These are phyloP conservation scores for Syngnathus floridae DNA, from an alignment of 2,113 vertebrate genomes.

Conservation along the genomic window DNA sequence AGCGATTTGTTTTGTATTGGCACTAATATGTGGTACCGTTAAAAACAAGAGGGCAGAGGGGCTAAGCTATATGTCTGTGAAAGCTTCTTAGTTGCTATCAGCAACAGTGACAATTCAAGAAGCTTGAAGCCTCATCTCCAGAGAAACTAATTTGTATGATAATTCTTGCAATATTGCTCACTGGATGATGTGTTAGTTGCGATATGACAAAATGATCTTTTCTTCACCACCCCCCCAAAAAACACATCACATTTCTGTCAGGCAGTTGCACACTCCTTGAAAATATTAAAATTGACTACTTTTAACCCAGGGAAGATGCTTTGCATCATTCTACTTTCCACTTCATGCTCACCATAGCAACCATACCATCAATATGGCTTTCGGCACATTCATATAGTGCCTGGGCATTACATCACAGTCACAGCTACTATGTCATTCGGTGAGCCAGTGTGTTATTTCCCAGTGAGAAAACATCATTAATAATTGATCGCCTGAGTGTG, in stretches of 20 bases:
- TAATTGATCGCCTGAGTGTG: not conserved
- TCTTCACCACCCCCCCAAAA: not conserved
- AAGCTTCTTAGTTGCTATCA: constrained; percentile 1
- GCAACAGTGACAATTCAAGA: not conserved
- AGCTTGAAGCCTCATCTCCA: constrained; percentile 3
- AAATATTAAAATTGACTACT: not conserved
- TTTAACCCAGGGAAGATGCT: not conserved
- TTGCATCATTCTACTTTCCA: not conserved
- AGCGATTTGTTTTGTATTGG: not conserved
- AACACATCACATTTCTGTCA: not conserved
- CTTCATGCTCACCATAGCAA: constrained; percentile 44
- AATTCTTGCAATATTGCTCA: constrained; percentile 10
- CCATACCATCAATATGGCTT: constrained; percentile 18
- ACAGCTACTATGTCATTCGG: not conserved
- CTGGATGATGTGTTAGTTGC: not conserved
- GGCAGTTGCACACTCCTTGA: not conserved
- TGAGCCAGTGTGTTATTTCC: not conserved
- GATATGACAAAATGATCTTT: not conserved
- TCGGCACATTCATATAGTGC: constrained; percentile 2
- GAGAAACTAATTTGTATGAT: constrained; percentile 7
- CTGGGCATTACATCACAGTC: not conserved
- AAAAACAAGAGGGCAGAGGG: not conserved
- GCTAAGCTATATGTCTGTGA: not conserved
- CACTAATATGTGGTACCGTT: not conserved
- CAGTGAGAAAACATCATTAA: constrained; percentile 1